phyloP scores from a whole-genome alignment of 1,140 invertebrate species.

The Pollicipes pollicipes region DNA sequence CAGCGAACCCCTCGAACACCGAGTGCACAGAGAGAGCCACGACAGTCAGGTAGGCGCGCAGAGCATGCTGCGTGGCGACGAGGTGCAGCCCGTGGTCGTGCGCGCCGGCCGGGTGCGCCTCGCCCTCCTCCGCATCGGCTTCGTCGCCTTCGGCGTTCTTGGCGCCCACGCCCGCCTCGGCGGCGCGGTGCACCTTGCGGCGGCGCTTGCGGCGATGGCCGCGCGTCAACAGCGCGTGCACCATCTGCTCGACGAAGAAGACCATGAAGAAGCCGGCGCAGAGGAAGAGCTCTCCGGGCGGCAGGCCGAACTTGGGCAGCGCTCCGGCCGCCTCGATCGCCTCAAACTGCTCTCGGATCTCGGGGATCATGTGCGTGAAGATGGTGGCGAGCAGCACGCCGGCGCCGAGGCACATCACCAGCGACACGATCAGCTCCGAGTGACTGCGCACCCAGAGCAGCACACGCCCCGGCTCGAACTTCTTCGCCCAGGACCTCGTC shows the following conservation, averaged over 20 bases:
- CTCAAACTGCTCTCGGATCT: slow-evolving; percentile 44
- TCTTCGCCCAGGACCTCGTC: slow-evolving; percentile 11
- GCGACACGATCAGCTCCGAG: slow-evolving; percentile 20
- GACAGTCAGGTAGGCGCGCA: slow-evolving; percentile 6
- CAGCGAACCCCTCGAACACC: slow-evolving; percentile 39
- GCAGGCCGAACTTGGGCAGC: slow-evolving; percentile 16
- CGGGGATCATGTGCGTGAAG: slow-evolving; percentile 74
- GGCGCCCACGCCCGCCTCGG: too few species aligned
- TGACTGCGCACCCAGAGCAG: background rate
- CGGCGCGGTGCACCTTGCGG: background rate
- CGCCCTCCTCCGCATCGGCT: background rate
- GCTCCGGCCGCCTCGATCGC: slow-evolving; percentile 1
- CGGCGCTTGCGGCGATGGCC: background rate
- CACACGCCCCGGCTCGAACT: slow-evolving; percentile 11
- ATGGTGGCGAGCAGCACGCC: slow-evolving; percentile 78
- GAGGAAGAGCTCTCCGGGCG: slow-evolving; percentile 34
- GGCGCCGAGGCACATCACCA: slow-evolving; percentile 67
- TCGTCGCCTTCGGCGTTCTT: background rate
- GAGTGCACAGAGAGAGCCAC: slow-evolving; percentile 41
- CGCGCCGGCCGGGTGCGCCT: background rate
- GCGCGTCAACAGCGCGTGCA: slow-evolving; percentile 21
- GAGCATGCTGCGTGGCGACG: slow-evolving; percentile 11
- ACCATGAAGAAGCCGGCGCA: slow-evolving; percentile 39
- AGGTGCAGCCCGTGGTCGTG: background rate
- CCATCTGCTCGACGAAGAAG: slow-evolving; percentile 35